Percentiles rank a stretch among this genome's conserved stretches.
These are phyloP conservation scores for Helleia helle DNA, from an alignment of 2,888 invertebrate species.

Conservation along the genomic window DNA sequence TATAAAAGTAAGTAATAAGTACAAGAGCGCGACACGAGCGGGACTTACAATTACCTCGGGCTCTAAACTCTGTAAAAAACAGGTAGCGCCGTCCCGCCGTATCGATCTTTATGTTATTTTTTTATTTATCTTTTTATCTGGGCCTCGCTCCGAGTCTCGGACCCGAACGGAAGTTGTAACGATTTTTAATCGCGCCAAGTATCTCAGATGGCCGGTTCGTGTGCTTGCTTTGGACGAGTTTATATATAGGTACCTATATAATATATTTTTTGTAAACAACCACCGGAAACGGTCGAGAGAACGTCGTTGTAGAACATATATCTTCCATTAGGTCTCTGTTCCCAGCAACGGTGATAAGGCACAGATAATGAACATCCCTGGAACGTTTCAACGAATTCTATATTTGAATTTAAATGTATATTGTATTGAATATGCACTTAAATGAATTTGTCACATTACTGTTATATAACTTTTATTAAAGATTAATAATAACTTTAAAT, in stretches of 20 bases:
- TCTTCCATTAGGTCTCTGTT: slow-evolving; percentile 64
- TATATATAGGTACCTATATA: slow-evolving; percentile 37
- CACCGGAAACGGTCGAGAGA: slow-evolving; percentile 65
- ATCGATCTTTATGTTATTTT: slow-evolving; percentile 70
- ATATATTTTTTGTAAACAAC: slow-evolving; percentile 60
- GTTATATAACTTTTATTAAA: no score
- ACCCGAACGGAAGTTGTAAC: slow-evolving; percentile 71
- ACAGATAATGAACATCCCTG: slow-evolving; percentile 36
- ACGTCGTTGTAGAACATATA: slow-evolving; percentile 61
- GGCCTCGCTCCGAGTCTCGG: slow-evolving; percentile 52
- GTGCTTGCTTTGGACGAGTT: slow-evolving; percentile 45
- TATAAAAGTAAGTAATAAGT: slow-evolving; percentile 6
- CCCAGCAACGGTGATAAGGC: slow-evolving; percentile 55
- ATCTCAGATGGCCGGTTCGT: slow-evolving; percentile 58
- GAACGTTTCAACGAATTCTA: slow-evolving; percentile 27
- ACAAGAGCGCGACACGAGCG: slow-evolving; percentile 15
- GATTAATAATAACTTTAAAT: no score
- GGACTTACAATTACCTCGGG: slow-evolving; percentile 38
- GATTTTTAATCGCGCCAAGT: slow-evolving; percentile 71
- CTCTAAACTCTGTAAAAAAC: slow-evolving; percentile 56
- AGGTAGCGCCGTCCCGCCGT: slow-evolving; percentile 65
- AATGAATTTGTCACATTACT: no score
- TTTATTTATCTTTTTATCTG: slow-evolving; percentile 70
- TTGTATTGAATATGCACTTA: no score
- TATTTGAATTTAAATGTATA: slow-evolving; percentile 13